Conservation (phyloP, 1,140 invertebrate genomes). For the Drosophila dunni region DNA sequence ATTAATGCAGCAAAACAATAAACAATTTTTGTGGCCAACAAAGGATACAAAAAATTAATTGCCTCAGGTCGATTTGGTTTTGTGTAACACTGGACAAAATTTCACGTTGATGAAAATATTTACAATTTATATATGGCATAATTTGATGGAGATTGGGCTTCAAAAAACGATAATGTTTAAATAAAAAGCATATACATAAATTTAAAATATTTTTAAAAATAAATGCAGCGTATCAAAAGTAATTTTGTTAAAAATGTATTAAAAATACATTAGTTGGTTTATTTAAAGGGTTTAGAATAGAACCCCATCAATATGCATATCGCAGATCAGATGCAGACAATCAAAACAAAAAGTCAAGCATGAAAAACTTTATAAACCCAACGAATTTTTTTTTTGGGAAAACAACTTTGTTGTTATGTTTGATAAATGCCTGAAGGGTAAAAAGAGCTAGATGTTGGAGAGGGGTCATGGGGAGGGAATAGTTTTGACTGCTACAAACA, state of each 20-base stretch:
- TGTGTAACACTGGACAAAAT: not conserved
- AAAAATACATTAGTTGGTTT: slow-evolving; percentile 9
- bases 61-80: not conserved
- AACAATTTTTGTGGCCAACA: not conserved
- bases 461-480: not conserved
- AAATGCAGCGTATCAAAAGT: not conserved
- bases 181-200: not conserved
- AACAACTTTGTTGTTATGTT: slow-evolving; percentile 34
- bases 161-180: no score
- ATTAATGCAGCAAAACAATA: slow-evolving; percentile 11
- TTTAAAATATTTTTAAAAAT: not conserved
- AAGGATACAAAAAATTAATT: slow-evolving; percentile 26
- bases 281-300: not conserved
- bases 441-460: slow-evolving; percentile 1
- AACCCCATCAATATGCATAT: slow-evolving; percentile 8
- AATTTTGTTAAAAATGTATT: slow-evolving; percentile 1
- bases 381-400: slow-evolving; percentile 12
- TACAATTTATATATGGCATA: slow-evolving; percentile 2
- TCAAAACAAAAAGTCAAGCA: not conserved
- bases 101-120: slow-evolving; percentile 11
- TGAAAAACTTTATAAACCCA: slow-evolving; percentile 12
- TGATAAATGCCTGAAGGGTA: slow-evolving; percentile 30
- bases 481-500: slow-evolving; percentile 21
- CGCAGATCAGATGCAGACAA: slow-evolving; percentile 9
- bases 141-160: no score